Base-by-base conservation (phyloP, 2,888 invertebrate genomes). In the Leptinotarsa haldemani region DNA sequence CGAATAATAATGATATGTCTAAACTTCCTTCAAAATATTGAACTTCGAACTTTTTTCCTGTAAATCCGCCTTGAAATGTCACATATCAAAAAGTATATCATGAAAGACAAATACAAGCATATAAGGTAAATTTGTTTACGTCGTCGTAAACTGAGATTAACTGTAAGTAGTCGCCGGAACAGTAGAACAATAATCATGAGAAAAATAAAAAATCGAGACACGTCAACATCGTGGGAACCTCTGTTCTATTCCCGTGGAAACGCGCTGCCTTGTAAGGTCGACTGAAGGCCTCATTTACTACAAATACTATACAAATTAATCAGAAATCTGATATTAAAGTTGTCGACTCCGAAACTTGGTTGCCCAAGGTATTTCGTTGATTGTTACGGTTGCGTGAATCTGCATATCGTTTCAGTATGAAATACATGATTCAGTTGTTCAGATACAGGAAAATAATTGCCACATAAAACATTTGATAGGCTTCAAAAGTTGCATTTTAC, bases 221-320 rank as follows among this genome's bases (percentile, higher is more conserved):
- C 73, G 69, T 79, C 78, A 76, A 61, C 25, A 75, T 70, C 80
- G 82, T 81, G 82, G 78, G 81, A 81, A 81, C 58, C 52, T 64
- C 63, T 80, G 81, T 73, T 79, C 77, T 73, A 76, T 81, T 81
- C 80, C 80, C 80, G 81, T 82, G 80, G 79, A 82, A 82, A 80
- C 79, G 69, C 81, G 82, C 79, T 81, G 80, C 81, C 82, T 82
- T 82, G 81, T 81, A 82, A 82, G 82, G 82, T 77, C 81, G 81
- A 74, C n/a, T 50, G 77, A 79, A 80, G 78, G 79, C 74, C 77
- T 78, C 30, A 48, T 64, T 73, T 69, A 69, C 73, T 69, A 65
- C 65, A 13, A 25, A 58, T 58, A 58, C 25, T 58, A 58, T 58
- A 22, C 12, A 25, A 22, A 58, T 22, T 25, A 58, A 15, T 58